phyloP scores from a whole-genome alignment of 2,113 vertebrate species.

The Stigmatopora argus region DNA sequence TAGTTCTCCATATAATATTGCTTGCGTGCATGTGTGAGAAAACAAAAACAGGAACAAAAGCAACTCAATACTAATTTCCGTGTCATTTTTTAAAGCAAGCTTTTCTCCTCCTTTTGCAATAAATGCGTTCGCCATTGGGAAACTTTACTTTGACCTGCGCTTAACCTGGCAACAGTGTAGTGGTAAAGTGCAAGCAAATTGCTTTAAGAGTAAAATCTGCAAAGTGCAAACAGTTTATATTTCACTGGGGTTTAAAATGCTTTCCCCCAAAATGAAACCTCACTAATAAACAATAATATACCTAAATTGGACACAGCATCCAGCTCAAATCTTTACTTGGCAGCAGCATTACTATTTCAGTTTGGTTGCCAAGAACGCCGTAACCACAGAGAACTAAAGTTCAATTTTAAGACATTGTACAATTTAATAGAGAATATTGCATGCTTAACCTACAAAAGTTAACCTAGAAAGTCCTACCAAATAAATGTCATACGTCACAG shows the following conservation, averaged over 20 bases:
- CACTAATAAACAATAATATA: not conserved
- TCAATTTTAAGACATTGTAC: not conserved
- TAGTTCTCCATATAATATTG: constrained; percentile 12
- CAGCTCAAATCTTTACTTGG: not conserved
- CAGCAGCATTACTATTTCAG: not conserved
- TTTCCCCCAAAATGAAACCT: not conserved
- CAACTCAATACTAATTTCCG: constrained; percentile 24
- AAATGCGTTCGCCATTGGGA: constrained; percentile 10
- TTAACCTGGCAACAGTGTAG: not conserved
- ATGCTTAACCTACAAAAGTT: too few species aligned
- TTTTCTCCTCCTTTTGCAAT: constrained; percentile 14
- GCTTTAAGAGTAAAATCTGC: too few species aligned
- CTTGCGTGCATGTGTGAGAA: constrained; percentile 4
- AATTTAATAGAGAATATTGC: too few species aligned
- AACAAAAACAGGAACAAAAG: constrained; percentile 29
- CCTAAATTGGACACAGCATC: not conserved
- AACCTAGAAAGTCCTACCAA: too few species aligned
- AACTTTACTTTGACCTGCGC: constrained; percentile 2
- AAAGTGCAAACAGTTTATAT: not conserved
- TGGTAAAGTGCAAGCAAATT: not conserved
- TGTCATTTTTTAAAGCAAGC: constrained; percentile 14
- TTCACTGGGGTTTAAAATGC: not conserved
- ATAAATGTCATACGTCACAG: too few species aligned
- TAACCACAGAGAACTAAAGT: not conserved
- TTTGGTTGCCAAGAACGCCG: not conserved